Conservation (phyloP, 2,113 vertebrate genomes). For the Oncorhynchus kisutch region DNA sequence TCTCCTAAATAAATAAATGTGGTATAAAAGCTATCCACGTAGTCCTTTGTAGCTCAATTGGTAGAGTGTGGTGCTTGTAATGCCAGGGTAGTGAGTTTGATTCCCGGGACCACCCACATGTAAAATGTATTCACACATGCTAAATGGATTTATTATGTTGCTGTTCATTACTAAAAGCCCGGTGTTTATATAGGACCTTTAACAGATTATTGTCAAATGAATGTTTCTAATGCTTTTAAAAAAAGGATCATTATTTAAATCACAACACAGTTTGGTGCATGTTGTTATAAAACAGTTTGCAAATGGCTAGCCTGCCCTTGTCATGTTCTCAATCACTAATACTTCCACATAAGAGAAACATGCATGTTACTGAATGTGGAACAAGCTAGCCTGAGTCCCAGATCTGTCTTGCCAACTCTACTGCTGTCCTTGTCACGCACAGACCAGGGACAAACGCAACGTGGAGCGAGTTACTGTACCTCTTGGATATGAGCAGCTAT, state of each 20-base stretch:
- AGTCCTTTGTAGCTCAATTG: no score
- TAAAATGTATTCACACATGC: no score
- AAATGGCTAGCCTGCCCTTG: neutral
- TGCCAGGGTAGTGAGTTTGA: no score
- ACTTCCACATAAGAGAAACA: neutral
- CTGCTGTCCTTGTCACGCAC: neutral
- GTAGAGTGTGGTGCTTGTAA: no score
- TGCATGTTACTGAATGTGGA: neutral
- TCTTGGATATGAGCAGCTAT: slow-evolving; percentile 94
- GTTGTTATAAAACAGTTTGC: neutral
- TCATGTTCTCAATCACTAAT: neutral
- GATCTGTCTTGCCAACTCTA: no score
- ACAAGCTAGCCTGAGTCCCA: neutral
- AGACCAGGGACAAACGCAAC: neutral
- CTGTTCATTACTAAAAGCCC: no score
- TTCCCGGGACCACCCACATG: no score
- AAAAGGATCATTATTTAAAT: neutral
- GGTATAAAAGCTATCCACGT: no score
- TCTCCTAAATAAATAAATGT: no score
- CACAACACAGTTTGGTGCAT: neutral
- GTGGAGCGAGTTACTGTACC: slow-evolving; percentile 68
- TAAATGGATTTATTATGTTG: no score
- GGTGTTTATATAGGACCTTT: no score
- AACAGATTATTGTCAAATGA: no score
- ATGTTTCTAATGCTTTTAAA: neutral